phyloP scores from a whole-genome alignment of 2,113 vertebrate genomes.

The Misgurnus anguillicaudatus region DNA sequence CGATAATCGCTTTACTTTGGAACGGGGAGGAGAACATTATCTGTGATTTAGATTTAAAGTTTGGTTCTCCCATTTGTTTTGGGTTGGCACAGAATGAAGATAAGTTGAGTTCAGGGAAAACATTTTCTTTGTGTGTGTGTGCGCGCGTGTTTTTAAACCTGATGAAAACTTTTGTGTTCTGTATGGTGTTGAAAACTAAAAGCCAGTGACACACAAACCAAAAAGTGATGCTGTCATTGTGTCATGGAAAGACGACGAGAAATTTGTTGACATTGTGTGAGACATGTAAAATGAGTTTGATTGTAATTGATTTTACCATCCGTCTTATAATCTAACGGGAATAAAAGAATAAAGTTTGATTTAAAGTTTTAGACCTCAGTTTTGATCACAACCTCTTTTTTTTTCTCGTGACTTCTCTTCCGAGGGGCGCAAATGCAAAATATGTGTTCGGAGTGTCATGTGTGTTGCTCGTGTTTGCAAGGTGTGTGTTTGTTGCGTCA shows the following conservation, averaged over 20 bases:
- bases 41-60: not conserved
- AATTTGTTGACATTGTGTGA: not conserved
- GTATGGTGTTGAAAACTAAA: not conserved
- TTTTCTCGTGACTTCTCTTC: too few species aligned
- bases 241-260: not conserved
- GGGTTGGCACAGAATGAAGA: constrained; percentile 13
- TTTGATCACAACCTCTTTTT: not conserved
- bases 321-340: not conserved
- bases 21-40: not conserved
- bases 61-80: not conserved
- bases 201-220: not conserved
- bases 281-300: not conserved
- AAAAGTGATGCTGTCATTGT: constrained; percentile 4
- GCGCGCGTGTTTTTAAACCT: constrained; percentile 20
- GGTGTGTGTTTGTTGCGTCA: too few species aligned
- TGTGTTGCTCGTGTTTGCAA: too few species aligned
- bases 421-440: too few species aligned
- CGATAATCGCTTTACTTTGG: not conserved
- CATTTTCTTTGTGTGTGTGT: not conserved
- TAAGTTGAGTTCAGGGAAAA: constrained; percentile 6
- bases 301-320: not conserved
- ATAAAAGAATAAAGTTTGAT: not conserved
- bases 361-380: not conserved
- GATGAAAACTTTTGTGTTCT: not conserved
- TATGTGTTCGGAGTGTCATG: too few species aligned